A percentile compares a stretch with the other conserved stretches of the same genome.
These are phyloP conservation scores for Rotaria macrura DNA, from an alignment of 2,888 invertebrate species.

Conservation along the genomic window DNA sequence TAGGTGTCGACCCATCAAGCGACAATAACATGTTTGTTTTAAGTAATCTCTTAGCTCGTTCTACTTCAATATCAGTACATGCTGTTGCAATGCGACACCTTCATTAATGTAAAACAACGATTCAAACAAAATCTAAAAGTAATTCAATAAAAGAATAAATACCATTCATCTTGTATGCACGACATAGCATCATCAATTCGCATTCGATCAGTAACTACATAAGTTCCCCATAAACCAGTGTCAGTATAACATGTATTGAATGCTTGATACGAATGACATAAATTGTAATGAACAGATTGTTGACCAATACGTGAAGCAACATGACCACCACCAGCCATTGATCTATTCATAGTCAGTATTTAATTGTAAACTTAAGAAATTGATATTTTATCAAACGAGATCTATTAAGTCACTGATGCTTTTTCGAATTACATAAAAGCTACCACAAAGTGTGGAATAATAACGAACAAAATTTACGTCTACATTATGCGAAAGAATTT, in stretches of 20 bases:
- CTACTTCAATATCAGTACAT: slow-evolving; percentile 80
- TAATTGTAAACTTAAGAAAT: too few species aligned
- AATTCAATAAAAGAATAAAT: too few species aligned
- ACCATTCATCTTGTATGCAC: slow-evolving; percentile 47
- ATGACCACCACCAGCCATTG: slow-evolving; percentile 80
- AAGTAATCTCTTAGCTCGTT: slow-evolving; percentile 81
- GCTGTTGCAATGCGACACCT: slow-evolving; percentile 79
- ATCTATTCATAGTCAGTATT: slow-evolving; percentile 50
- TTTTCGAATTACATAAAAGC: too few species aligned
- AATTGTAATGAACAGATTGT: slow-evolving; percentile 55
- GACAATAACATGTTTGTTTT: slow-evolving; percentile 92
- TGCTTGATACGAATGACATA: slow-evolving; percentile 91
- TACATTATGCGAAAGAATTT: too few species aligned
- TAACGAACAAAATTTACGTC: too few species aligned
- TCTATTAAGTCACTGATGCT: too few species aligned
- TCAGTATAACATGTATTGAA: slow-evolving; percentile 99
- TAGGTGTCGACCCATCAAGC: slow-evolving; percentile 89
- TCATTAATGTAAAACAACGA: not conserved
- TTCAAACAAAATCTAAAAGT: too few species aligned
- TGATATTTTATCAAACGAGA: too few species aligned
- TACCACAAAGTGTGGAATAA: too few species aligned
- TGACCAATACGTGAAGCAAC: slow-evolving; percentile 72
- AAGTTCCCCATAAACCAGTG: slow-evolving; percentile 76
- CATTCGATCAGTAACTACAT: slow-evolving; percentile 47
- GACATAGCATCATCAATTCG: slow-evolving; percentile 41